A percentile compares a stretch with the other conserved stretches of the same genome.
phyloP scores from a whole-genome alignment of 2,888 invertebrate genomes.

The Torymus aiolomorphi region DNA sequence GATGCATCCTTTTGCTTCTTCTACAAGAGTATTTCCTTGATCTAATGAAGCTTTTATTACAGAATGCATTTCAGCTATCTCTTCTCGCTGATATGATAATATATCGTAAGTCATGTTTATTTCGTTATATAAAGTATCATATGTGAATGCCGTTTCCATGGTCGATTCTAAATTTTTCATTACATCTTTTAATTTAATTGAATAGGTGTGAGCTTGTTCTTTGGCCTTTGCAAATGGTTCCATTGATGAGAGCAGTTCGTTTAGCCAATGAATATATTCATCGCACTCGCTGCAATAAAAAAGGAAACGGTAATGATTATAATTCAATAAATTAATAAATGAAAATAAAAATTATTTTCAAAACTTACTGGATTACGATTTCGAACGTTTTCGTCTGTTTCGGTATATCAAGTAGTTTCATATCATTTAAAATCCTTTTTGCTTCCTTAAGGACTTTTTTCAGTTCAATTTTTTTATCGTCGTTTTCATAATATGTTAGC shows the following conservation, averaged over 20 bases:
- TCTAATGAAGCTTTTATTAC: conserved; percentile 77
- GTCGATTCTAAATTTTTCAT: conserved; percentile 65
- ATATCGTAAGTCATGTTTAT: conserved; percentile 65
- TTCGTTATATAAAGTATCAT: conserved; percentile 68
- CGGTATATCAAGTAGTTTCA: conserved; percentile 73
- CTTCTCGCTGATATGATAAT: conserved; percentile 61
- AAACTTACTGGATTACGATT: conserved; percentile 68
- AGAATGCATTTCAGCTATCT: conserved; percentile 65
- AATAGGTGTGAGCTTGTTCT: conserved; percentile 62
- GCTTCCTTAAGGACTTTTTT: conserved; percentile 78
- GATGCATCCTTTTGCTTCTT: conserved; percentile 77
- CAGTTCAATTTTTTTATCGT: conserved; percentile 77
- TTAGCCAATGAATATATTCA: conserved; percentile 69
- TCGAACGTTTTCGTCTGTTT: conserved; percentile 72
- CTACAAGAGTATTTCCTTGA: conserved; percentile 76
- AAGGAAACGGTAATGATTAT: neutral
- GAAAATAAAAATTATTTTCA: neutral
- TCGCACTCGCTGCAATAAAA: conserved; percentile 50
- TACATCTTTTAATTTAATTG: conserved; percentile 66
- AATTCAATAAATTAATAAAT: conserved; percentile 18
- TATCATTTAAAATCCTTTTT: conserved; percentile 75
- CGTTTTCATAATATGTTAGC: conserved; percentile 75
- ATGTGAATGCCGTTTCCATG: conserved; percentile 70
- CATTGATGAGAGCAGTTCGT: conserved; percentile 66
- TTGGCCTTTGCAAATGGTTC: conserved; percentile 63